phyloP scores from a whole-genome alignment of 2,888 invertebrate species.

The Drosophila borborema region DNA sequence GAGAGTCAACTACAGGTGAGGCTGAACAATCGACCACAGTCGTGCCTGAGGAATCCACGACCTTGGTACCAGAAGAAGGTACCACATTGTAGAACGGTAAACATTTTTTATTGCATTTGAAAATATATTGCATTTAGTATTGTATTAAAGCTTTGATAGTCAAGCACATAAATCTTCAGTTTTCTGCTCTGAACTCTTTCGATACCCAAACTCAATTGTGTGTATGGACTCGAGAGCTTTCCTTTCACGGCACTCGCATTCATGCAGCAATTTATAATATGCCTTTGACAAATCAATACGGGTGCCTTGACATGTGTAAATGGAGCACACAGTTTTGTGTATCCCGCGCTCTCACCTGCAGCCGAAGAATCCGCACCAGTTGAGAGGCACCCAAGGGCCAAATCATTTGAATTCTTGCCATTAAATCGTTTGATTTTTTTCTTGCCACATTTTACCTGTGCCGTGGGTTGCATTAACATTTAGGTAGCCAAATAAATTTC shows the following conservation, averaged over 20 bases:
- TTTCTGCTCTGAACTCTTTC: constrained; percentile 4
- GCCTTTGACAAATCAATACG: constrained; percentile 75
- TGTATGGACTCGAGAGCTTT: constrained; percentile 32
- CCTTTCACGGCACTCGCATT: constrained; percentile 29
- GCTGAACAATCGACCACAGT: constrained; percentile 23
- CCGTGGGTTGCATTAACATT: constrained; percentile 48
- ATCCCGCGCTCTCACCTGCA: neutral
- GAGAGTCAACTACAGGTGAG: constrained; percentile 16
- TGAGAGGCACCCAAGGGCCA: constrained; percentile 49
- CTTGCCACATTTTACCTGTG: constrained; percentile 22
- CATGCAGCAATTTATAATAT: constrained; percentile 61
- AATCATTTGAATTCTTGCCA: constrained; percentile 73
- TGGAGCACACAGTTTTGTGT: constrained; percentile 49
- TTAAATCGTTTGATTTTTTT: constrained; percentile 73
- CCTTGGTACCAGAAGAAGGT: neutral
- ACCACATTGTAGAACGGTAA: constrained; percentile 16
- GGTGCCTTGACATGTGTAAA: constrained; percentile 56
- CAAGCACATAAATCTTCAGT: constrained; percentile 10
- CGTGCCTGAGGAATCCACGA: constrained; percentile 8
- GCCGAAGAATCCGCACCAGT: constrained; percentile 20
- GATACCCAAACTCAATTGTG: constrained; percentile 42
- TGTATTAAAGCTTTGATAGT: constrained; percentile 6
- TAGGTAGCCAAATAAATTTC: constrained; percentile 73
- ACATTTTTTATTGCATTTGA: neutral
- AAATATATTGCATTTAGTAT: neutral